Evolutionary conservation across 1,140 invertebrate genomes (phyloP).

Genomic region (Pollicipes pollicipes): DNA sequence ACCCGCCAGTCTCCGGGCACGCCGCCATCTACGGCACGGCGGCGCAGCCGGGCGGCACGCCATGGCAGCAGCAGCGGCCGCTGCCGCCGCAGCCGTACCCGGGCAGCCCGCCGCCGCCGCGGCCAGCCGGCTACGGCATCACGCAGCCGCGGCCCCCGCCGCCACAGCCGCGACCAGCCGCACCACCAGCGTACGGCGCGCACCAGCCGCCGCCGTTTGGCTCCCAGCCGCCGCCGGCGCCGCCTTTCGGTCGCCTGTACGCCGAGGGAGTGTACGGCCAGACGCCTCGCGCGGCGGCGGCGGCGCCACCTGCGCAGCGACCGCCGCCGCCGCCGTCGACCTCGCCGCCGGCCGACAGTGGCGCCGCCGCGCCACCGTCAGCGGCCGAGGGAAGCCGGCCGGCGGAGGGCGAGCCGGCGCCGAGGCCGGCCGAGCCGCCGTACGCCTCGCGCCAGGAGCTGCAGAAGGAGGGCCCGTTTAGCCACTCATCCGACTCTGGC

Average conservation of each 20-base stretch:
- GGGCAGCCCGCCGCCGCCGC: too few species aligned
- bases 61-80: not conserved
- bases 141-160: not conserved
- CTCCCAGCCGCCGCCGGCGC: not conserved
- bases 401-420: not conserved
- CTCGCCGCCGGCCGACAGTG: constrained; percentile 27
- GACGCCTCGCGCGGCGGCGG: too few species aligned
- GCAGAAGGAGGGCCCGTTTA: not conserved
- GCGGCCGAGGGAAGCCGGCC: not conserved
- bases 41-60: not conserved
- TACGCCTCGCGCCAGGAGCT: constrained; percentile 5
- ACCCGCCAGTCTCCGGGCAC: not conserved
- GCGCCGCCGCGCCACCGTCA: constrained; percentile 11
- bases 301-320: not conserved
- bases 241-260: too few species aligned
- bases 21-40: not conserved
- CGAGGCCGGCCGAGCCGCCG: constrained; percentile 9
- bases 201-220: not conserved
- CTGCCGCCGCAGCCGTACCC: not conserved
- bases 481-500: not conserved
- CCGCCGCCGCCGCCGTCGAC: constrained; percentile 19
- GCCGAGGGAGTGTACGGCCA: not conserved
- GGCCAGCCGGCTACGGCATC: not conserved
- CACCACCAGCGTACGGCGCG: not conserved
- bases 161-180: not conserved